These are phyloP conservation scores for Macrosteles quadrilineatus DNA, from an alignment of 1,140 invertebrate species.

Conservation along the genomic window DNA sequence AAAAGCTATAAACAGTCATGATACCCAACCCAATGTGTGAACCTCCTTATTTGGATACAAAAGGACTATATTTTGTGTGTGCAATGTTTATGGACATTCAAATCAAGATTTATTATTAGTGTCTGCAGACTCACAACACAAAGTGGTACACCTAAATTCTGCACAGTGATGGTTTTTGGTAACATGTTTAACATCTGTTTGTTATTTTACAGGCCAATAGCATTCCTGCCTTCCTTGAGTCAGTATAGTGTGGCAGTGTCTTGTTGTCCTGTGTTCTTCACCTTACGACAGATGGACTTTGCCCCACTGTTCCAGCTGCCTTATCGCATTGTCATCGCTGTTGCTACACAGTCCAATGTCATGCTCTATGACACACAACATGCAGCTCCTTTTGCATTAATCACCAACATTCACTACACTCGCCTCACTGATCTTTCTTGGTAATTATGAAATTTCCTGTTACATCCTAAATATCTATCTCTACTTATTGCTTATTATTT, in stretches of 20 bases:
- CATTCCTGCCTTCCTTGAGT: constrained; percentile 75
- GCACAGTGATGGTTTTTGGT: no score
- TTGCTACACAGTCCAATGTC: constrained; percentile 84
- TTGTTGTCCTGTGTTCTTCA: constrained; percentile 79
- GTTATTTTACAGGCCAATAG: constrained; percentile 70
- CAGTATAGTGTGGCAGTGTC: constrained; percentile 77
- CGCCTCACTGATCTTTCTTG: constrained; percentile 89
- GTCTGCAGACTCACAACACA: no score
- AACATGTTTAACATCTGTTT: no score
- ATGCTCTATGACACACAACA: constrained; percentile 93
- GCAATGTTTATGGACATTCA: no score
- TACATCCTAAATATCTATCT: neutral
- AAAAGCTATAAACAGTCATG: no score
- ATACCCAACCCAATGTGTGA: no score
- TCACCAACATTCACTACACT: constrained; percentile 93
- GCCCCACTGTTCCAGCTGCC: constrained; percentile 64
- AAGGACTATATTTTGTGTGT: no score
- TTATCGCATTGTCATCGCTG: constrained; percentile 86
- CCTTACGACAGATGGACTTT: constrained; percentile 60
- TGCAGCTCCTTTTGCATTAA: constrained; percentile 74
- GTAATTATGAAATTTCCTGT: constrained; percentile 53
- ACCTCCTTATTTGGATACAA: no score
- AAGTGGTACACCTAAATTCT: no score
- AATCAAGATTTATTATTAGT: no score
- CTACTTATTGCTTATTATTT: constrained; percentile 20